These are phyloP conservation scores for Gopherus evgoodei DNA, from an alignment of 2,113 vertebrate genomes.

Conservation along the genomic window DNA sequence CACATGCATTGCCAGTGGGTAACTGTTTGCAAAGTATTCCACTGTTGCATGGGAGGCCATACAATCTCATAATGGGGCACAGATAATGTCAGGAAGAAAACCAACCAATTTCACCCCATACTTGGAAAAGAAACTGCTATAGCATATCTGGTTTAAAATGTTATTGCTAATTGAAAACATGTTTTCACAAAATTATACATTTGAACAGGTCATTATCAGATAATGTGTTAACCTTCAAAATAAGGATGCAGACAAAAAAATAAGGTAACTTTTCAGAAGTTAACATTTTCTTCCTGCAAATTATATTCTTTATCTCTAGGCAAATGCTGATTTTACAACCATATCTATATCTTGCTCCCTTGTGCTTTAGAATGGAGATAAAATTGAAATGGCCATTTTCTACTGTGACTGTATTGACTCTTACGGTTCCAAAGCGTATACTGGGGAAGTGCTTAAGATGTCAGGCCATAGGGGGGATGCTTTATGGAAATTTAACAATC, in stretches of 20 bases:
- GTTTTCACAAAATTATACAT: background rate
- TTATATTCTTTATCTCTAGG: background rate
- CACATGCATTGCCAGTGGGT: rapidly evolving
- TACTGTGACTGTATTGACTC: too few relatives aligned
- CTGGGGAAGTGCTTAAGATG: background rate
- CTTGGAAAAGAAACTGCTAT: background rate
- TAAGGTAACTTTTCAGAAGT: background rate
- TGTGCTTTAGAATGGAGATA: background rate
- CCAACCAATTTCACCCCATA: background rate
- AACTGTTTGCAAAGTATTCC: background rate
- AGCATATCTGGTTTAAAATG: rapidly evolving
- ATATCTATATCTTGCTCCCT: background rate
- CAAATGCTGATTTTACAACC: background rate
- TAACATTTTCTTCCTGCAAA: background rate
- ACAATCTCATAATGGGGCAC: rapidly evolving
- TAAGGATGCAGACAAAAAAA: background rate
- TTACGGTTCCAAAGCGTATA: background rate
- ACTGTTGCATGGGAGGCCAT: background rate
- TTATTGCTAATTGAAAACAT: background rate
- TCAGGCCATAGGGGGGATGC: background rate
- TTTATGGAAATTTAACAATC: background rate
- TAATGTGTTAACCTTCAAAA: background rate
- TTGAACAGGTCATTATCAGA: background rate
- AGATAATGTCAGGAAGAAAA: background rate
- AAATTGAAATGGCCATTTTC: background rate